Evolutionary conservation across 1,140 invertebrate species (phyloP).

Genomic region (Wasmannia auropunctata): DNA sequence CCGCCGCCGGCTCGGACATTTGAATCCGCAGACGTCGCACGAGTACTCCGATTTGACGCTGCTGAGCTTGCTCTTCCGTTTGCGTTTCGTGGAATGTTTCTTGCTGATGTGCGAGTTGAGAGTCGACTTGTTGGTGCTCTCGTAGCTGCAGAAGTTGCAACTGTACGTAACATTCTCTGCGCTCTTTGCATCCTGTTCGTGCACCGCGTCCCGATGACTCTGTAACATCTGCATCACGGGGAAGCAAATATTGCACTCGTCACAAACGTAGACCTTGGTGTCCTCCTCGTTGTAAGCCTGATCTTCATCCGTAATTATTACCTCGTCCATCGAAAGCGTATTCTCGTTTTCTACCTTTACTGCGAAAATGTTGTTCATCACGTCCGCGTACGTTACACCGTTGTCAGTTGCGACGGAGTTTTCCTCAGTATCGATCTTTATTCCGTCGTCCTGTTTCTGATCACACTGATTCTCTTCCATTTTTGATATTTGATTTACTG

Average conservation of each 20-base stretch:
- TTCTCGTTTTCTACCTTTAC: conserved; percentile 70
- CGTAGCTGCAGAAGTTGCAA: conserved; percentile 74
- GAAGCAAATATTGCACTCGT: conserved; percentile 85
- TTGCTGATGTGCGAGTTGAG: conserved; percentile 78
- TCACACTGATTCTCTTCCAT: not conserved
- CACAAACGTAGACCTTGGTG: conserved; percentile 77
- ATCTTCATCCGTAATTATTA: not conserved
- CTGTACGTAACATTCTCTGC: conserved; percentile 45
- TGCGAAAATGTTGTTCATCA: conserved; percentile 56
- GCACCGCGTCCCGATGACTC: conserved; percentile 74
- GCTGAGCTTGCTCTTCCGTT: not conserved
- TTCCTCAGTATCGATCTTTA: not conserved
- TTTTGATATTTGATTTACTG: conserved; percentile 53
- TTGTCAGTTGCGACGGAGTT: conserved; percentile 15
- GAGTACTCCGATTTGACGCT: conserved; percentile 46
- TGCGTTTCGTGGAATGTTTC: conserved; percentile 59
- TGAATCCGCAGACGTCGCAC: conserved; percentile 78
- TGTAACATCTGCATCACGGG: conserved; percentile 83
- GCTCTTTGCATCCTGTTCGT: conserved; percentile 37
- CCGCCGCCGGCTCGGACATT: conserved; percentile 82
- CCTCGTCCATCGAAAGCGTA: not conserved
- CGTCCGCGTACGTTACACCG: conserved; percentile 51
- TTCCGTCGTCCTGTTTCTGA: not conserved
- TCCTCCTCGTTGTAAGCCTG: conserved; percentile 1
- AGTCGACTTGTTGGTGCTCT: conserved; percentile 74